A percentile compares a stretch with the other conserved stretches of the same genome.
Evolutionary conservation across 2,113 vertebrate genomes (phyloP).

Genomic region (Xiphophorus maculatus): DNA sequence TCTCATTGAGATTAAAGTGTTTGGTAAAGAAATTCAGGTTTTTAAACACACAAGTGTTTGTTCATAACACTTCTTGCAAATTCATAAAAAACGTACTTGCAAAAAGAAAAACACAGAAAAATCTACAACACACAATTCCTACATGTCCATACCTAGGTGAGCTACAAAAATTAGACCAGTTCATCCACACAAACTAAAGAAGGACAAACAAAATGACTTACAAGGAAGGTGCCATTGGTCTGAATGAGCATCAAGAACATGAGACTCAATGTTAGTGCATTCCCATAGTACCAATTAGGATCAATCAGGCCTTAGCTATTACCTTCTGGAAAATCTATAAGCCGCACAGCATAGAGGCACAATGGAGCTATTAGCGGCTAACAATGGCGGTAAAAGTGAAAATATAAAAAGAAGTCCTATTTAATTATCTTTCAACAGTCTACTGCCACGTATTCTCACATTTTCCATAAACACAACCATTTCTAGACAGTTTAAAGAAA

Average conservation of each 20-base stretch:
- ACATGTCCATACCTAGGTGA: slow-evolving; percentile 12
- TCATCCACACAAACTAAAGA: not conserved
- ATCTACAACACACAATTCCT: slow-evolving; percentile 1
- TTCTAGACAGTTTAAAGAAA: slow-evolving; percentile 17
- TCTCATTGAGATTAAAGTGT: not conserved
- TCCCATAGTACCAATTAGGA: slow-evolving; percentile 18
- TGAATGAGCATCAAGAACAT: not conserved
- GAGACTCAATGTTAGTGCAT: not conserved
- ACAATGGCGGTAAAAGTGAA: slow-evolving; percentile 21
- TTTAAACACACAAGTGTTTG: no score
- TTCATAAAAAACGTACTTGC: not conserved
- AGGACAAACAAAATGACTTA: not conserved
- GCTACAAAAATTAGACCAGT: slow-evolving; percentile 1
- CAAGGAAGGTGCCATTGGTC: not conserved
- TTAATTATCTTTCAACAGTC: slow-evolving; percentile 10
- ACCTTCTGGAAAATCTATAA: slow-evolving; percentile 25
- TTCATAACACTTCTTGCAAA: no score
- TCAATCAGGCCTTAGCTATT: slow-evolving; percentile 9
- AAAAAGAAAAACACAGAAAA: slow-evolving; percentile 11
- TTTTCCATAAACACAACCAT: slow-evolving; percentile 20
- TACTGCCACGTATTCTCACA: slow-evolving; percentile 1
- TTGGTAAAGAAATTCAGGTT: no score
- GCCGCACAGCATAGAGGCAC: slow-evolving; percentile 10
- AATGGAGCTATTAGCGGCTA: slow-evolving; percentile 19
- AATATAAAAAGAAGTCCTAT: slow-evolving; percentile 5